Evolutionary conservation across 2,888 invertebrate species (phyloP), one percentile per base, ranked within the genome.

Genomic region (Agrochola macilenta): DNA sequence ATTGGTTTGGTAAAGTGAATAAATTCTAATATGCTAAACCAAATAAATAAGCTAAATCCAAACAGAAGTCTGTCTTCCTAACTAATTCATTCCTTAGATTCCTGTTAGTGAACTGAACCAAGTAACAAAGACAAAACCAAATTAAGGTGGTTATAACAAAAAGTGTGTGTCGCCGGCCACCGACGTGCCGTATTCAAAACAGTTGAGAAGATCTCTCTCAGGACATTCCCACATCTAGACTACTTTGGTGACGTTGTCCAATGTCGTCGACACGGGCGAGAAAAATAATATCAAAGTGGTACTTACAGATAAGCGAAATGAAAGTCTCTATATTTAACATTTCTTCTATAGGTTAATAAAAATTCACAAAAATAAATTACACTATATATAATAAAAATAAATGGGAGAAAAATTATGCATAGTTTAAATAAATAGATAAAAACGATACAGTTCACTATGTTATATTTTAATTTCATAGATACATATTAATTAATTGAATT

Each of bases 171-270:
- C 88, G 74, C 85, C 90, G 92, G 89, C 93, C 93, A 93, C 93
- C 93, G 90, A 87, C 88, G 91, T 89, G 89, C 91, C 84, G 91
- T 91, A 93, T 91, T 91, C 93, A 90, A 92, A 93, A 93, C 94
- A 93, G 94, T 95, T 95, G 95, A 95, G 95, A 95, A 95, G 94
- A 93, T 90, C 92, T 91, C 88, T 87, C 89, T 75, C 83, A 86
- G 90, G 91, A 93, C 93, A 95, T 95, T 95, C 95, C 95, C 95
- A 95, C 95, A 95, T 94, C 90, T 89, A 89, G 88, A 86, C 87
- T 85, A 88, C 85, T 89, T 89, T 85, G 65, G 70, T 79, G 86
- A 78, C 12, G 85, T 90, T 92, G 54, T 89, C 93, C 95, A 95
- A 78, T 91, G 90, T 46, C 57, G 30, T 20, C 91, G 90, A 93